Conservation (phyloP, 2,888 invertebrate species). For the Byasa hedistus region DNA sequence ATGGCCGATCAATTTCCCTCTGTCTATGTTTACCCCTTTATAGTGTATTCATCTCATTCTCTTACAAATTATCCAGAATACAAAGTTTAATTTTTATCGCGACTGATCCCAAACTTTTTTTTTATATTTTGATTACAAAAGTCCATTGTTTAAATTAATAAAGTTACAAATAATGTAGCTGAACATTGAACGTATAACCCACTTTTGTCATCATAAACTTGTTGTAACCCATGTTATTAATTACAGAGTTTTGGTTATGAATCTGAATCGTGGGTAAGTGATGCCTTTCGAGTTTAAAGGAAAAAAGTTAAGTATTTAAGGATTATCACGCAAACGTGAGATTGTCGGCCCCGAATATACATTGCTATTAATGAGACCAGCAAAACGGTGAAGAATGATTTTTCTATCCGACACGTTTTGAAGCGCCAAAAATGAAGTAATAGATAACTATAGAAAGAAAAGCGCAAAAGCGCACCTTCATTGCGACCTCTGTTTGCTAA, state of each 20-base stretch:
- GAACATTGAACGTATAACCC: no score
- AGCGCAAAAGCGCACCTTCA: background rate
- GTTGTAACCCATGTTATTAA: background rate
- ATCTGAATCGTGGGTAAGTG: slow-evolving; percentile 17
- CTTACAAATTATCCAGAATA: no score
- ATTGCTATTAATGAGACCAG: background rate
- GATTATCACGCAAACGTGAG: background rate
- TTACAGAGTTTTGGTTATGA: slow-evolving; percentile 17
- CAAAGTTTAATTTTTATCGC: no score
- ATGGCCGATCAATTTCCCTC: no score
- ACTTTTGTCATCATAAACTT: no score
- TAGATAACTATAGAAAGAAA: no score
- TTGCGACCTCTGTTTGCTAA: background rate
- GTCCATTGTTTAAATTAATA: no score
- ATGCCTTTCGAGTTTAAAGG: background rate
- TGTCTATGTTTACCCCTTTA: no score
- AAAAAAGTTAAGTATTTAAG: background rate
- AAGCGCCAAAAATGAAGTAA: background rate
- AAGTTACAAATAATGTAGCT: no score
- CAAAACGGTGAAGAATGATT: background rate
- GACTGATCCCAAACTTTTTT: no score
- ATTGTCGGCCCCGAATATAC: background rate
- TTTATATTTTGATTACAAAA: no score
- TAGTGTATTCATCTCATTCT: no score
- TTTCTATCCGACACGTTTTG: background rate